Percentiles rank a stretch among this genome's conserved stretches.
Conservation (phyloP, 2,888 invertebrate genomes). For the Dioctria linearis region DNA sequence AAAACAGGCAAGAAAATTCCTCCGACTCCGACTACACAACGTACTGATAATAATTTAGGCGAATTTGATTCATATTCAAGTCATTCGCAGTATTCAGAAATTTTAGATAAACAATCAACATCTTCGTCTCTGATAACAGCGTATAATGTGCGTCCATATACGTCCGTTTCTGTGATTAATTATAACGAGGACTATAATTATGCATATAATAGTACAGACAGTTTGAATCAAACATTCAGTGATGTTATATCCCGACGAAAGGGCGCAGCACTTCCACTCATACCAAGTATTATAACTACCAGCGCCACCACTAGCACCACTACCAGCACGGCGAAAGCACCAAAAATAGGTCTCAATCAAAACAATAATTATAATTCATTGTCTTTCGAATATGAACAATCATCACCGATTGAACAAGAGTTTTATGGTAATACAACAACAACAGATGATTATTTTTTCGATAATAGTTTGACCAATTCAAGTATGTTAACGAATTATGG, state of each 20-base stretch:
- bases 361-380: constrained; percentile 44
- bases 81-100: constrained; percentile 41
- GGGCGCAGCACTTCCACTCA: constrained; percentile 59
- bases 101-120: constrained; percentile 13
- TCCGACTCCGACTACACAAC: constrained; percentile 50
- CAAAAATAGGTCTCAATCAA: constrained; percentile 23
- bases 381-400: constrained; percentile 48
- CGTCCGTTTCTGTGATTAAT: constrained; percentile 66
- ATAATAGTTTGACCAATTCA: constrained; percentile 35
- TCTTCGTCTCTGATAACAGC: constrained; percentile 63
- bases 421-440: constrained; percentile 33
- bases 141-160: constrained; percentile 64
- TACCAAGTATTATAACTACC: constrained; percentile 46
- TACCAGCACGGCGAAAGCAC: constrained; percentile 30
- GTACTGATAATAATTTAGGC: constrained; percentile 32
- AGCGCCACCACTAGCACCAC: too few relatives aligned
- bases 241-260: constrained; percentile 55
- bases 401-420: constrained; percentile 10
- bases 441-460: constrained; percentile 39
- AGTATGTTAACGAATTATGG: background rate
- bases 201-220: constrained; percentile 80
- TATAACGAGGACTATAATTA: constrained; percentile 82
- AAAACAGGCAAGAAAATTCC: constrained; percentile 55
- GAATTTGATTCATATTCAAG: constrained; percentile 32
- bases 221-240: constrained; percentile 66